phyloP scores from a whole-genome alignment of 2,888 invertebrate species.

The Deilephila elpenor region DNA sequence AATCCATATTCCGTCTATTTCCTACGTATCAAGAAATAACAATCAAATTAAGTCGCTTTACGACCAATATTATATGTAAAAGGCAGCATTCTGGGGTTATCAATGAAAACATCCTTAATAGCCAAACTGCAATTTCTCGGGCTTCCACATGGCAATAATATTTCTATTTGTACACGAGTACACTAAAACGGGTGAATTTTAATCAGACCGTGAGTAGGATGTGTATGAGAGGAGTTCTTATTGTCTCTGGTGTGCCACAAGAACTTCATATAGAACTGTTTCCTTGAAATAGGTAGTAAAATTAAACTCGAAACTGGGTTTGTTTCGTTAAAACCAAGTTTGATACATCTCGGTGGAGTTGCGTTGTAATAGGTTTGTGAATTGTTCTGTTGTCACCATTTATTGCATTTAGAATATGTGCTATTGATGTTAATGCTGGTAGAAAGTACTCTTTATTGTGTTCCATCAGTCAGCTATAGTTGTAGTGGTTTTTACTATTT shows the following conservation, averaged over 20 bases:
- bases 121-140: background rate
- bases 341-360: conserved; percentile 6
- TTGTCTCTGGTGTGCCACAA: conserved; percentile 32
- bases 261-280: conserved; percentile 30
- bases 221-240: conserved; percentile 30
- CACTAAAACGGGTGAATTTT: conserved; percentile 29
- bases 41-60: background rate
- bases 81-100: background rate
- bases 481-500: too few relatives aligned
- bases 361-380: background rate
- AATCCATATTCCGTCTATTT: too few relatives aligned
- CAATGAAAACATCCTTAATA: background rate
- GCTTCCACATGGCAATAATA: conserved; percentile 2
- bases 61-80: background rate
- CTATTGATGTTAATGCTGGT: background rate
- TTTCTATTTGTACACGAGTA: conserved; percentile 13
- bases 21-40: too few relatives aligned
- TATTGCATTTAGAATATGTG: background rate
- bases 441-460: background rate
- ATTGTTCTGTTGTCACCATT: background rate
- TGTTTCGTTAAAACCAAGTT: conserved; percentile 21
- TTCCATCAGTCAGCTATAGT: background rate
- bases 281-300: conserved; percentile 17
- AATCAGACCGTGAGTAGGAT: conserved; percentile 30
- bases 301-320: conserved; percentile 3